These are phyloP conservation scores for Salvator merianae DNA, from an alignment of 2,113 vertebrate genomes.

Conservation along the genomic window DNA sequence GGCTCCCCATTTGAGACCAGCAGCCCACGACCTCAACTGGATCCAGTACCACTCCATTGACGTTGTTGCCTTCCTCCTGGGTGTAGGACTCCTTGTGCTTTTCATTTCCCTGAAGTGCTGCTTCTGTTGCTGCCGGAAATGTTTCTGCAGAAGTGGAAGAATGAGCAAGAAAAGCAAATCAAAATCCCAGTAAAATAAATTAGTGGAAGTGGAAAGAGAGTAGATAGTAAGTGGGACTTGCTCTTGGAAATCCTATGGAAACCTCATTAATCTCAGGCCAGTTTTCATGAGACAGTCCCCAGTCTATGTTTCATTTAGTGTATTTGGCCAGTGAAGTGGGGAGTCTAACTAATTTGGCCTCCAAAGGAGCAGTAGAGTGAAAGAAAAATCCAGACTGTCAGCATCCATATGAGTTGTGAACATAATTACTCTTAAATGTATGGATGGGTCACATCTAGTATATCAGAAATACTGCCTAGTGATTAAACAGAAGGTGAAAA, in stretches of 20 bases:
- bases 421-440: not conserved
- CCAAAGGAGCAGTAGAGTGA: not conserved
- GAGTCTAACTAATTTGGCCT: not conserved
- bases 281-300: not conserved
- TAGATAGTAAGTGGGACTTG: not conserved
- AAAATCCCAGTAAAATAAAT: slow-evolving; percentile 65
- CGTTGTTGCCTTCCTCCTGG: slow-evolving; percentile 79
- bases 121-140: slow-evolving; percentile 69
- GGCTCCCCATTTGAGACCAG: slow-evolving; percentile 83
- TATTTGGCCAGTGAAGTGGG: too few relatives aligned
- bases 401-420: not conserved
- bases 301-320: not conserved
- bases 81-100: slow-evolving; percentile 51
- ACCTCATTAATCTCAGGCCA: too few relatives aligned
- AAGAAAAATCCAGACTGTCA: not conserved
- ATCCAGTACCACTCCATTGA: slow-evolving; percentile 92
- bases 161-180: slow-evolving; percentile 64
- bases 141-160: slow-evolving; percentile 61
- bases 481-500: too few relatives aligned
- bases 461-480: too few relatives aligned
- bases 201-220: accelerated
- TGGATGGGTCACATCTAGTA: too few relatives aligned
- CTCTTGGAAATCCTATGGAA: not conserved
- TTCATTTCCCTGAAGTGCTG: slow-evolving; percentile 78
- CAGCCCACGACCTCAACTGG: slow-evolving; percentile 87